phyloP scores from a whole-genome alignment of 2,113 vertebrate species.

The Accipiter virgatus region DNA sequence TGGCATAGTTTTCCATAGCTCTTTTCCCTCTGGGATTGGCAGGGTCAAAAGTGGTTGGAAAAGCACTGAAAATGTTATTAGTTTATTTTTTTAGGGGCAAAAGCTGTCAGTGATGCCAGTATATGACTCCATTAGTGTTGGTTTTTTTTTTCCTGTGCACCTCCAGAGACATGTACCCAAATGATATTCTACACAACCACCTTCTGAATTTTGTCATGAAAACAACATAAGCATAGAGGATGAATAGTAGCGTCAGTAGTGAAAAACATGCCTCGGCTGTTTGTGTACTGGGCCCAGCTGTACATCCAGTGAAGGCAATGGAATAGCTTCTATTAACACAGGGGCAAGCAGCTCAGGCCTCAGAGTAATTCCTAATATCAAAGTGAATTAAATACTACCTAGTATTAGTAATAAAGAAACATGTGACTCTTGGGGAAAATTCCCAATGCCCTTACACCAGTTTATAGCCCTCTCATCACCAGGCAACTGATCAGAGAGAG shows the following conservation, averaged over 20 bases:
- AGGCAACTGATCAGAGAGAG: background rate
- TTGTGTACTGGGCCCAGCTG: background rate
- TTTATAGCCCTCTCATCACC: background rate
- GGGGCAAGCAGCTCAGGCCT: background rate
- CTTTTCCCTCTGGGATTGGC: background rate
- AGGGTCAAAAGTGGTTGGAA: background rate
- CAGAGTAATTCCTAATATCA: background rate
- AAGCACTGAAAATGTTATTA: background rate
- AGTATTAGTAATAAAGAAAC: background rate
- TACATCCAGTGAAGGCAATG: background rate
- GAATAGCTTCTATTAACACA: accelerated
- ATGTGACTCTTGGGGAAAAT: background rate
- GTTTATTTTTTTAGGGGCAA: background rate
- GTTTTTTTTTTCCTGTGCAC: background rate
- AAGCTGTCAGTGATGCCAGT: background rate
- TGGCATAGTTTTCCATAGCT: background rate
- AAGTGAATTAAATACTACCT: background rate
- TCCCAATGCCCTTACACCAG: background rate
- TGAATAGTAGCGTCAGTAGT: background rate
- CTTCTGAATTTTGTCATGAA: background rate
- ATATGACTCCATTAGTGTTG: background rate
- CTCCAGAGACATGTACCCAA: background rate
- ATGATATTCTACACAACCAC: background rate
- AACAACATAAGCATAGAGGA: background rate
- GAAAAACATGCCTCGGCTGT: background rate